Conservation (phyloP, 2,797 vertebrate genomes). For the Vespertilio murinus region DNA sequence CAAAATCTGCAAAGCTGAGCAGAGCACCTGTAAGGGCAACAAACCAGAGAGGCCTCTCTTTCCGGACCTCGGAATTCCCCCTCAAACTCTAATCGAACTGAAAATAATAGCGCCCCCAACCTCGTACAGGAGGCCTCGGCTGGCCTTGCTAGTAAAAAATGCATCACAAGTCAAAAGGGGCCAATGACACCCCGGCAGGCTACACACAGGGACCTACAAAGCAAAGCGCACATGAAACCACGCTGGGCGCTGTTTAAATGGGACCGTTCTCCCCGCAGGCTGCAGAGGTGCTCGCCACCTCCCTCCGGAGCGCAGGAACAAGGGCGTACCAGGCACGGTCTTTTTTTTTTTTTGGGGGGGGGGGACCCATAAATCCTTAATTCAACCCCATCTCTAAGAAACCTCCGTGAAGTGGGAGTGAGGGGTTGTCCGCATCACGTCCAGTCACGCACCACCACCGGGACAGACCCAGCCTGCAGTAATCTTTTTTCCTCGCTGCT, state of each 20-base stretch:
- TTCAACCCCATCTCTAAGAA: neutral
- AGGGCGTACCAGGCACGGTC: neutral
- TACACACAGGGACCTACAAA: neutral
- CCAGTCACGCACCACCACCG: neutral
- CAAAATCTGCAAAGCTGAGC: neutral
- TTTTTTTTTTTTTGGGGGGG: too few species aligned
- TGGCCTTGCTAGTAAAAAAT: neutral
- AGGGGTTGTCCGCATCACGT: neutral
- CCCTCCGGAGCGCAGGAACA: neutral
- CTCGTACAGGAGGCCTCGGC: neutral
- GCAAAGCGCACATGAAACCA: neutral
- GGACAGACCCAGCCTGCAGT: neutral
- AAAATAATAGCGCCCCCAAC: neutral
- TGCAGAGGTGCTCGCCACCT: constrained; percentile 17
- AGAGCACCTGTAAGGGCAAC: neutral
- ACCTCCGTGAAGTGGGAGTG: neutral
- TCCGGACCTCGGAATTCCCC: neutral
- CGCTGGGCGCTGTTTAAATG: neutral
- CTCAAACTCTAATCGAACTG: neutral
- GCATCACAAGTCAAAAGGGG: neutral
- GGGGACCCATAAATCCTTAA: neutral
- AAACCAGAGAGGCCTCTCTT: neutral
- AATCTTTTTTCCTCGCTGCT: neutral
- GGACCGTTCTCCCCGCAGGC: neutral
- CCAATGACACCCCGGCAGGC: neutral